These are phyloP conservation scores for Chauna torquata DNA, from an alignment of 2,113 vertebrate genomes.

Conservation along the genomic window DNA sequence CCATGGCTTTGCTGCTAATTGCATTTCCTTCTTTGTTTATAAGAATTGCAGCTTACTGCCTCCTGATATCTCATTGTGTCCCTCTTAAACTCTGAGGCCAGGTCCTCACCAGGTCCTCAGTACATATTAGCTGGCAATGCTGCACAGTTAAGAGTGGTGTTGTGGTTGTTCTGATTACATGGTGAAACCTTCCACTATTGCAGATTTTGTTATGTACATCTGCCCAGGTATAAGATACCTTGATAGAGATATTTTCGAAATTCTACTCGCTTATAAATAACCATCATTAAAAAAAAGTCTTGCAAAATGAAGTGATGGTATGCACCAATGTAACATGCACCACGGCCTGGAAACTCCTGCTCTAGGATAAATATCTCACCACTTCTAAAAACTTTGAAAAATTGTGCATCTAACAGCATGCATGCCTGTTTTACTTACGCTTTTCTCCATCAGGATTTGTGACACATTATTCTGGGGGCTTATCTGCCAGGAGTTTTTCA, in stretches of 20 bases:
- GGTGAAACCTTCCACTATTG: neutral
- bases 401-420: neutral
- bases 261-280: neutral
- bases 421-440: slow-evolving; percentile 26
- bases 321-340: neutral
- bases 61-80: neutral
- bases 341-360: neutral
- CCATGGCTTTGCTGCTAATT: neutral
- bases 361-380: neutral
- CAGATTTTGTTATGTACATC: neutral
- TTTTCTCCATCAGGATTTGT: slow-evolving; percentile 58
- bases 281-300: accelerated
- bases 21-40: neutral
- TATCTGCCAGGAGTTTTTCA: slow-evolving; percentile 67
- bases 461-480: slow-evolving; percentile 68
- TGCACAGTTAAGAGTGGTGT: neutral
- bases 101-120: neutral
- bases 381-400: neutral
- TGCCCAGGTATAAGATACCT: neutral
- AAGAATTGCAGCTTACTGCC: neutral
- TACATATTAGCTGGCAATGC: neutral
- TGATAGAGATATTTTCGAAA: neutral
- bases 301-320: neutral
- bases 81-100: neutral
- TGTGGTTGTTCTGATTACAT: neutral